Base-by-base conservation (phyloP, 1,140 invertebrate genomes). In the Drosophila kepulauana region DNA sequence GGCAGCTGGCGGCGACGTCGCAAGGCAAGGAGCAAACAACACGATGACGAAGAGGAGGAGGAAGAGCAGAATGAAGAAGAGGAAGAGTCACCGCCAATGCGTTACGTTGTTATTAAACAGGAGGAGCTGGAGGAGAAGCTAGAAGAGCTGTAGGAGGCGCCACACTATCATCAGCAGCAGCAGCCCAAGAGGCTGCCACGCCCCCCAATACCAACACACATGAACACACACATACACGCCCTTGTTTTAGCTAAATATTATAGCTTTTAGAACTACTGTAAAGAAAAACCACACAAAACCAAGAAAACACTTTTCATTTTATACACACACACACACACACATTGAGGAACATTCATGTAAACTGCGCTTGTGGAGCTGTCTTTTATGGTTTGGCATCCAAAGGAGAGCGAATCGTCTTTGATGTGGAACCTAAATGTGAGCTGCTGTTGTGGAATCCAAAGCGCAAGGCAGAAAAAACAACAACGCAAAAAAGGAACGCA, bases 21-120 rank as follows among this genome's bases (percentile, higher is more conserved):
- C 10, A 62, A 61, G 30, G 35, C 49, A 62, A n/a, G 28, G 4
- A 16, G 20, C 20, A 25, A 25, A 25, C 20, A 52, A 5, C 64
- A 20, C 5, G n/a, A 28, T 11, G 15, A 25, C 5, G 20, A 5
- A 5, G 28, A 33, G 7, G 0, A 8, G 25, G 13, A 66, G 15
- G 33, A 45, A 15, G 33, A 51, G 20, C 49, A 30, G 5, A 25
- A 8, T 5, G 49, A 51, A 7, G 57, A 56, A 1, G 35, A 48
- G 3, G 33, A 75, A 8, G 13, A 13, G 56, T 49, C 64, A 48
- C 65, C 73, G 16, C 66, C 84, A 59, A 45, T 78, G 51, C 85
- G 67, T 75, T 89, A 80, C 78, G 81, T 88, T 84, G 84, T 88
- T 72, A 78, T 84, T 10, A 84, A 87, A 28, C 80, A 78, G 67